Percentiles rank a stretch among this genome's conserved stretches.
These are phyloP conservation scores for Tenthredo mesomela DNA, from an alignment of 2,888 invertebrate genomes.

Conservation along the genomic window DNA sequence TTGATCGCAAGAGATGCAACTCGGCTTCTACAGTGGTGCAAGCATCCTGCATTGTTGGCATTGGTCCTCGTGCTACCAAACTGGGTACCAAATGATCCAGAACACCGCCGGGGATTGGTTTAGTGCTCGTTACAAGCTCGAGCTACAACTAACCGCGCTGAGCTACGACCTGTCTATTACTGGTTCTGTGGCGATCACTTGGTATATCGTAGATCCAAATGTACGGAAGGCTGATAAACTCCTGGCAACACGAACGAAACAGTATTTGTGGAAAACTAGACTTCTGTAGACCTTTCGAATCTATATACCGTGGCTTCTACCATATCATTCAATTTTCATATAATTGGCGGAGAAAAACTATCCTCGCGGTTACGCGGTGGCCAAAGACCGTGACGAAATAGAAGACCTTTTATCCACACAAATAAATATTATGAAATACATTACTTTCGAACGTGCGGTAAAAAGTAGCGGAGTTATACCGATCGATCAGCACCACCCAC, in stretches of 20 bases:
- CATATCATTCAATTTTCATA: neutral
- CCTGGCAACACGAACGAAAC: neutral
- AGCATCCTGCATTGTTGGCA: neutral
- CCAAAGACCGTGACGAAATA: neutral
- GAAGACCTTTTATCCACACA: neutral
- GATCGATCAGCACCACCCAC: conserved; percentile 32
- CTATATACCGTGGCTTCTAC: neutral
- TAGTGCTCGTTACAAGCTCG: conserved; percentile 59
- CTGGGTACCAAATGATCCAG: conserved; percentile 77
- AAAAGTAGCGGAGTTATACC: neutral
- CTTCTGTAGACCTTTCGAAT: neutral
- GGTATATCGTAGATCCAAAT: conserved; percentile 19
- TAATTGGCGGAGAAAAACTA: neutral
- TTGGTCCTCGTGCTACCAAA: conserved; percentile 42
- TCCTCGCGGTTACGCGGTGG: neutral
- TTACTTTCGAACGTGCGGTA: neutral
- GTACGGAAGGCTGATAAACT: conserved; percentile 8
- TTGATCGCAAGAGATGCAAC: neutral
- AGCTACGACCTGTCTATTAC: conserved; percentile 76
- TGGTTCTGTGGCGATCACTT: conserved; percentile 20
- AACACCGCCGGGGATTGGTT: conserved; percentile 77
- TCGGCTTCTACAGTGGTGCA: neutral
- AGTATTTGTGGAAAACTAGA: neutral
- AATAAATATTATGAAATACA: neutral
- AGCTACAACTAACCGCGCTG: conserved; percentile 75